These are phyloP conservation scores for Leptopilina myrica DNA, from an alignment of 2,888 invertebrate species.

Conservation along the genomic window DNA sequence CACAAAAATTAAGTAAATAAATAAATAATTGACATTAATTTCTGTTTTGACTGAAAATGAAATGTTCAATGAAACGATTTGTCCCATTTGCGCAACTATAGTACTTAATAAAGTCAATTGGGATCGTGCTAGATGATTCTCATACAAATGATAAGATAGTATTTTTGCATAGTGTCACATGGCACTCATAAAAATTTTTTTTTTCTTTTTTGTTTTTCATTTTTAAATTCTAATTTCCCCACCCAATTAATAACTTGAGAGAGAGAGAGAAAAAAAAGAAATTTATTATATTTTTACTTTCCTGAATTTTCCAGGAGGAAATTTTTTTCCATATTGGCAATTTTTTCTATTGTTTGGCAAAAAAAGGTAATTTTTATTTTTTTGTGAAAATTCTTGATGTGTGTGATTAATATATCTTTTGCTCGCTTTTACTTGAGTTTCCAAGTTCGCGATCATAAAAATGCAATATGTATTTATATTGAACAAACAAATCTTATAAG, in stretches of 20 bases:
- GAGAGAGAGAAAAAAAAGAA: too few relatives aligned
- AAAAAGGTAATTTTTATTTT: not conserved
- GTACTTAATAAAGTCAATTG: slow-evolving; percentile 32
- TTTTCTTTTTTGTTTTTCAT: not conserved
- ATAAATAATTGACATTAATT: slow-evolving; percentile 7
- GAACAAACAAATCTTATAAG: slow-evolving; percentile 17
- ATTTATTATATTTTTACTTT: too few relatives aligned
- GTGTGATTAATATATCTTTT: too few relatives aligned
- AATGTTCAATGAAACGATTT: slow-evolving; percentile 28
- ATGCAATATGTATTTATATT: not conserved
- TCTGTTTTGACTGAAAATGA: slow-evolving; percentile 13
- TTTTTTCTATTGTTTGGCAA: not conserved
- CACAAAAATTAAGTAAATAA: not conserved
- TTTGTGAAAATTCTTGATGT: too few relatives aligned
- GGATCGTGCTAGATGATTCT: slow-evolving; percentile 20
- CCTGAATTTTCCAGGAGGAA: too few relatives aligned
- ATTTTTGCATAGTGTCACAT: slow-evolving; percentile 25
- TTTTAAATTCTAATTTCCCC: too few relatives aligned
- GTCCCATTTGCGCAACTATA: slow-evolving; percentile 26
- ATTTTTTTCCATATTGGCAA: too few relatives aligned
- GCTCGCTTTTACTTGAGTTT: too few relatives aligned
- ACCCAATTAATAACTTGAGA: too few relatives aligned
- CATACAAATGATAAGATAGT: slow-evolving; percentile 17
- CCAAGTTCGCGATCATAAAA: not conserved
- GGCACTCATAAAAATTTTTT: not conserved